Conservation (phyloP, 2,797 vertebrate genomes). For the Myiothlypis chrysogaster region DNA sequence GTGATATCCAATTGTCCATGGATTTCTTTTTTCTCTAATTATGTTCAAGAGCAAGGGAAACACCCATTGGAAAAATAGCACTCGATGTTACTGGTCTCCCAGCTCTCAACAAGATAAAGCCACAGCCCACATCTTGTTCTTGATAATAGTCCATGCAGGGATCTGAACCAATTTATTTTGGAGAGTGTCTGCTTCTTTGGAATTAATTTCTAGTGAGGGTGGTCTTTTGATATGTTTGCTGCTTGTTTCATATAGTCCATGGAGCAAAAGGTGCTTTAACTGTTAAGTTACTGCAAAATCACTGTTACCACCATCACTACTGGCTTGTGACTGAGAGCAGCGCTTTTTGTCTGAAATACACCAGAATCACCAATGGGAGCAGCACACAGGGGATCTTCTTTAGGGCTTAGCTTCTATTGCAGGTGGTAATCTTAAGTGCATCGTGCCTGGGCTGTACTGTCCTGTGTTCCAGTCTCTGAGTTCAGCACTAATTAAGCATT, state of each 20-base stretch:
- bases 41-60: neutral
- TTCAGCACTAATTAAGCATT: neutral
- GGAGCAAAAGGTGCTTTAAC: neutral
- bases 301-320: rapidly evolving
- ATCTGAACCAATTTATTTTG: neutral
- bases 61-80: rapidly evolving
- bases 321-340: neutral
- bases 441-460: neutral
- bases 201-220: neutral
- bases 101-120: neutral
- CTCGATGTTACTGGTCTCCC: neutral
- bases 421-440: neutral
- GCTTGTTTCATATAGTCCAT: neutral
- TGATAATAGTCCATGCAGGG: no score
- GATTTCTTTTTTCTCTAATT: neutral
- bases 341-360: neutral
- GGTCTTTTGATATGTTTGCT: neutral
- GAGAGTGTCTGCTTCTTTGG: neutral
- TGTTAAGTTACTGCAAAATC: neutral
- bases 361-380: neutral
- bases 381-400: neutral
- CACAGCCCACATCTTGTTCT: neutral
- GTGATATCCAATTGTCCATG: rapidly evolving
- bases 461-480: neutral
- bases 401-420: neutral